Base-by-base conservation (phyloP, 2,888 invertebrate species). In the Diogma glabrata region DNA sequence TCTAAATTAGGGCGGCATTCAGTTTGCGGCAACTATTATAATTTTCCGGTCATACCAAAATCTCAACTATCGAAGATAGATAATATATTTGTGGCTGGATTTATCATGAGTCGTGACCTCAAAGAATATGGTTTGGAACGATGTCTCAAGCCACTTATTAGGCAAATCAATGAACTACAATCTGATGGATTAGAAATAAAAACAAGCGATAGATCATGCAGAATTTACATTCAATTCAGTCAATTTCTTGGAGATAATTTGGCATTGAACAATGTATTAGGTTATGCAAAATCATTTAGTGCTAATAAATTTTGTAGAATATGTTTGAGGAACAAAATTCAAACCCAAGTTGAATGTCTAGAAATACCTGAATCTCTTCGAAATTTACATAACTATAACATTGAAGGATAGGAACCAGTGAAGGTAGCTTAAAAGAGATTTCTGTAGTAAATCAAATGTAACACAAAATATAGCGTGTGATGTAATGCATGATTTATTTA, bases 281-380 rank as follows among this genome's bases (percentile, higher is more conserved):
- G 40, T 19, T 40, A 40, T 9, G 40, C 40, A 19, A 40, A 40
- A 17, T 40, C 40, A n/a, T 40, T 40, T 40, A 40, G 40, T 9
- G 40, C 19, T 10, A 40, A 40, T 40, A 4, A 19, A 3, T 40
- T 40, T 40, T 40, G 38, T 38, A 38, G 38, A 10, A 38, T 38
- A 3, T 38, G 38, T 10, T 4, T 38, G 3, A 38, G 38, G 10
- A 14, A 38, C 19, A 38, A 38, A 38, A 3, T 19, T 38, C 38
- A 38, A 38, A 38, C 38, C 16, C 12, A 38, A 38, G 16, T 38
- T 38, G 38, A 38, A 14, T 38, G 38, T 16, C 4, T 38, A 3
- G 38, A 38, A 16, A 3, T 38, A 14, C 16, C 10, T 38, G 38
- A 38, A 14, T 16, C 38, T 7, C 16, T 38, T 4, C 16, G 38